A percentile compares a stretch with the other conserved stretches of the same genome.
These are phyloP conservation scores for Bombyx mori DNA, from an alignment of 1,140 invertebrate genomes.

Conservation along the genomic window ASM3026992v2 NC_085119.1:8298001-8298500, in stretches of 20 bases:
- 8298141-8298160: background rate
- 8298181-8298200: background rate
- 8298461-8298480: constrained; percentile 43
- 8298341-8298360: constrained; percentile 54
- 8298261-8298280: constrained; percentile 25
- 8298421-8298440: constrained; percentile 50
- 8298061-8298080: too few relatives aligned
- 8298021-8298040: too few relatives aligned
- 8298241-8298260: constrained; percentile 11
- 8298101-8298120: background rate
- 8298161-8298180: too few relatives aligned
- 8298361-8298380: constrained; percentile 59
- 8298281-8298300: constrained; percentile 17
- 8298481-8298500: constrained; percentile 7
- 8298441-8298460: constrained; percentile 52
- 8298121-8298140: background rate
- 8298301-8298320: constrained; percentile 15
- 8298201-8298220: background rate
- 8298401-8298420: constrained; percentile 39
- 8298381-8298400: constrained; percentile 63
- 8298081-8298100: background rate
- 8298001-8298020: too few relatives aligned
- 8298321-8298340: constrained; percentile 53
- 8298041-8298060: too few relatives aligned
- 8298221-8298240: constrained; percentile 1